Base-by-base conservation (phyloP, 2,888 invertebrate genomes). In the Ellobium chinense region DNA sequence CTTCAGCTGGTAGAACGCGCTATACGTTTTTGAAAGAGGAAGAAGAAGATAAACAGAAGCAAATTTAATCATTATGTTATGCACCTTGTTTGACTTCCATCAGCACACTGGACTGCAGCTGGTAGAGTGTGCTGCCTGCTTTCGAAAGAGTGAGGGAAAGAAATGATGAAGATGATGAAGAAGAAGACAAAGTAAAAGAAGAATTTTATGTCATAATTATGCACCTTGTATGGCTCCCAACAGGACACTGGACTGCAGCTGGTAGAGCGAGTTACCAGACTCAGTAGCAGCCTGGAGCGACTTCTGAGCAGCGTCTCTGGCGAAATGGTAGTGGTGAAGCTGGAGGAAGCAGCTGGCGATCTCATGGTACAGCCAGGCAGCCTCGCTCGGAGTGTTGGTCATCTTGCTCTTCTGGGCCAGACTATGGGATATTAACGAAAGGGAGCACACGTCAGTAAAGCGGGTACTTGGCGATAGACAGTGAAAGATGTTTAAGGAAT, bases 281-380 rank as follows among this genome's bases (percentile, higher is more conserved):
- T 88, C 88, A 74, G 87, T 85, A 0, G 91, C 91, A 14, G 88
- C 87, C 60, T 83, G 86, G 37, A 90, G 82, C 5, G 91, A 91
- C 79, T 89, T 88, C 70, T 87, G 83, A 34, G 89, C 91, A 37
- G 88, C 88, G 27, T 88, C 89, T 34, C 85, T 82, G 24, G 91
- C 89, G 68, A 88, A 86, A 73, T 86, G 85, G 69, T 85, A 88
- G 63, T 88, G 87, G 18, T 88, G 88, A 34, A 90, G 81, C 56
- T 92, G 92, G 70, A 93, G 86, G 88, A 93, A 91, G 84, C 93
- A 93, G 76, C 92, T 88, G 1, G 93, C 93, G 14, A 93, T 92
- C 87, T 93, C 93, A 82, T 93, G 93, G 83, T 89, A 91, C 68
- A 87, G 74, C 88, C 88, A 88, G 4, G 87, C 86, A 14, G 86